Evolutionary conservation across 2,888 invertebrate species (phyloP).

Genomic region (Aethes cnicana): DNA sequence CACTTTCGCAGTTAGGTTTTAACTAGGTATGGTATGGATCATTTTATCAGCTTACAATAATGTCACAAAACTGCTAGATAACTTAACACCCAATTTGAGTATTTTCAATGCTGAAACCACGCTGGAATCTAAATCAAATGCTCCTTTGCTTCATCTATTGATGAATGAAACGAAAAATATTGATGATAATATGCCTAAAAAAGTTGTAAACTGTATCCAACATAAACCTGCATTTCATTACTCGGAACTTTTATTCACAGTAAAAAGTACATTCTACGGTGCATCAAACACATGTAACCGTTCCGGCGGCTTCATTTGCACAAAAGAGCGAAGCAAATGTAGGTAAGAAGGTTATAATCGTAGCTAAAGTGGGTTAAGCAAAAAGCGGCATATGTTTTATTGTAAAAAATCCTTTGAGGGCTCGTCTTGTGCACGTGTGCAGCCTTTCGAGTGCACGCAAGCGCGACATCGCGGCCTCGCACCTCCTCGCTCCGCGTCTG

Average conservation of each 20-base stretch:
- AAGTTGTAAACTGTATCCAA: too few species aligned
- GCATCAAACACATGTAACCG: constrained; percentile 42
- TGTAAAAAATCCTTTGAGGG: constrained; percentile 77
- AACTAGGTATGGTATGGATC: too few species aligned
- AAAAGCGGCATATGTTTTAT: constrained; percentile 80
- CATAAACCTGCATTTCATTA: too few species aligned
- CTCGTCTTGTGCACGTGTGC: constrained; percentile 75
- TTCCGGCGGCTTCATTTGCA: constrained; percentile 61
- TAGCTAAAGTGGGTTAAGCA: constrained; percentile 81
- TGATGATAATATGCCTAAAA: too few species aligned
- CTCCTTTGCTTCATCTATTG: too few species aligned
- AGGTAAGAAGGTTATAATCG: constrained; percentile 82
- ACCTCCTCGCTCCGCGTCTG: constrained; percentile 3
- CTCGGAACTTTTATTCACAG: constrained; percentile 1
- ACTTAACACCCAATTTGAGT: too few species aligned
- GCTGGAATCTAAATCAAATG: too few species aligned
- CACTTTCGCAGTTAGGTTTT: too few species aligned
- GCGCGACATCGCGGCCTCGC: constrained; percentile 21
- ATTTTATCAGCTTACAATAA: too few species aligned
- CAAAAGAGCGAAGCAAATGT: constrained; percentile 76
- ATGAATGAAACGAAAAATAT: too few species aligned
- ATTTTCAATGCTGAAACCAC: too few species aligned
- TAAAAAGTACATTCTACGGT: constrained; percentile 21
- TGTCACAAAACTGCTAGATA: too few species aligned
- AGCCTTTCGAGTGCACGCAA: constrained; percentile 52